Evolutionary conservation across 2,888 invertebrate species (phyloP), one percentile per base, ranked within the genome.

Genomic region (Seladonia tumulorum): DNA sequence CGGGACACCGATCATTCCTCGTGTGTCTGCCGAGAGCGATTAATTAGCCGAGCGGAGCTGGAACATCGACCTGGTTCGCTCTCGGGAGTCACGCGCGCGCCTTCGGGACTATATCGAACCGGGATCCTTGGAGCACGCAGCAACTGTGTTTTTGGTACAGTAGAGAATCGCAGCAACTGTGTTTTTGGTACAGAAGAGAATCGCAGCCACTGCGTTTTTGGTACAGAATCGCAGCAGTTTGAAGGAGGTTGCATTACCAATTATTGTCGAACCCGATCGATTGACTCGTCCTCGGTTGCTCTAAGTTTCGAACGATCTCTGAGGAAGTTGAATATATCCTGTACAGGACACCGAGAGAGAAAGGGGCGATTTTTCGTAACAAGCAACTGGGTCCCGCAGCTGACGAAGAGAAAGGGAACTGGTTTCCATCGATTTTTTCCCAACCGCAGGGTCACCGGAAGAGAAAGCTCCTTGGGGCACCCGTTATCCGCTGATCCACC

Each of bases 221-320:
- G n/a, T n/a, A n/a, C n/a, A n/a, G n/a, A n/a, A n/a, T n/a, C n/a
- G 39, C 71, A 47, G 70, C 53, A 47, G 57, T 18, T 57, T 29
- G n/a, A n/a, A 18, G 35, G n/a, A 35, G 76, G n/a, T 71, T 75
- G 72, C 63, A 71, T 77, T 22, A 39, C 60, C 82, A 83, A 89
- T 89, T 88, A 88, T 88, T 74, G 39, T 77, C 60, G 60, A 76
- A 71, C 53, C 47, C 66, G 81, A 88, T 89, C 89, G 84, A 89
- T 88, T n/a, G 63, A 81, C 75, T 63, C 79, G 66, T 75, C 75
- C 73, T 66, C 49, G 63, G 35, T 16, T 29, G 3, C 35, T 14
- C 25, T 22, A 8, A 25, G 25, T 10, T 4, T 63, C 10, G 25
- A 63, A 5, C 29, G 29, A 63, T 14, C 25, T 53, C 45, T 76